Evolutionary conservation across 2,113 vertebrate species (phyloP), one percentile per base, ranked within the genome.

Genomic region (Campylorhamphus procurvoides): DNA sequence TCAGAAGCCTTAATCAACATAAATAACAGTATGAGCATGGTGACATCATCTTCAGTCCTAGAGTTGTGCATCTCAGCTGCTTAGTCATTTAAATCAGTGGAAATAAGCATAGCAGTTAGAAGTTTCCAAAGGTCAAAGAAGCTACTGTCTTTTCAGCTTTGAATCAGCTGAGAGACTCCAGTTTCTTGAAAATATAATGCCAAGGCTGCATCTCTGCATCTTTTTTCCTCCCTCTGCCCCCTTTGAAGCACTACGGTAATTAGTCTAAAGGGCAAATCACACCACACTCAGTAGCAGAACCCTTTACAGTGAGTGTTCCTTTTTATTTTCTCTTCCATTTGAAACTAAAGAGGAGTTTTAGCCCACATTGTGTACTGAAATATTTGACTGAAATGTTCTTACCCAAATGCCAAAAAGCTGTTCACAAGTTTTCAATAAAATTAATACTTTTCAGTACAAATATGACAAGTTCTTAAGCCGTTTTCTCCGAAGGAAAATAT

Each of bases 91-190:
- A 93, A 95, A 88, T 97, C 89, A 75, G 25, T 85, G 89, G 80
- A 76, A 93, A 87, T 79, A 82, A 95, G 91, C 73, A 78, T 29
- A 93, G 68, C 66, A 91, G 87, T 90, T 87, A 93, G 90, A 96
- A 97, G 94, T 96, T 96, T 96, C 79, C 79, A 97, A 97, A 98
- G 95, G 96, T 98, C 97, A 96, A 92, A 97, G 94, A 94, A 96
- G 44, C 89, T 84, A 93, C 97, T 96, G 93, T 97, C 97, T 96
- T 97, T 95, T 97, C 90, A 87, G 91, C 89, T 98, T 97, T 96
- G 93, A 87, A 97, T 97, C 97, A 97, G 84, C 96, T 95, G 89
- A 97, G 90, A 94, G 39, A 94, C 94, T 97, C 93, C 78, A 89
- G 56, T 84, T 95, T 95, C 96, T 95, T 95, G 53, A 86, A 96